Percentiles rank a stretch among this genome's conserved stretches.
Conservation (phyloP, 1,140 invertebrate genomes). For the Pomacea maculata region DNA sequence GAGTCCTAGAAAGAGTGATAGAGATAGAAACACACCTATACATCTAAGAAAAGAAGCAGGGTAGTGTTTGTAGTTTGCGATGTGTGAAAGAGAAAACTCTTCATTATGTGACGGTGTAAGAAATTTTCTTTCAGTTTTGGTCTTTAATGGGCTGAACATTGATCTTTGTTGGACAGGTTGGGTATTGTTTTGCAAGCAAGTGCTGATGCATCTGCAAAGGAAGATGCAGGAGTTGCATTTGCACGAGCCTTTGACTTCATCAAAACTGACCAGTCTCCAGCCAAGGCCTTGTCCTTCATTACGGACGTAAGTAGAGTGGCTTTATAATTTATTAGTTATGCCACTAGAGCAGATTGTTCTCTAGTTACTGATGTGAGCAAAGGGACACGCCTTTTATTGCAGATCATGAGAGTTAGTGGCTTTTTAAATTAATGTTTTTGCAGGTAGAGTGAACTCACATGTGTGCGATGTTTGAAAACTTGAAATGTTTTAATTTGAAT, state of each 20-base stretch:
- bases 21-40: too few relatives aligned
- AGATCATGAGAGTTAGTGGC: not conserved
- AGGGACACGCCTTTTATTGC: not conserved
- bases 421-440: not conserved
- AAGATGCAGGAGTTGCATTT: slow-evolving; percentile 84
- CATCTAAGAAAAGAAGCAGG: too few relatives aligned
- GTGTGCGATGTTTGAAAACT: not conserved
- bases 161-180: slow-evolving; percentile 70
- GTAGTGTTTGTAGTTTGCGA: too few relatives aligned
- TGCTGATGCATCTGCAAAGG: slow-evolving; percentile 72
- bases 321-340: too few relatives aligned
- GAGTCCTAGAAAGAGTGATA: too few relatives aligned
- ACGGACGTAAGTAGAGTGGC: slow-evolving; percentile 74
- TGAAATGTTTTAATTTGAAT: not conserved
- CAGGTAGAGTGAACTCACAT: too few relatives aligned
- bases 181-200: slow-evolving; percentile 89
- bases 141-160: not conserved
- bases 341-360: not conserved
- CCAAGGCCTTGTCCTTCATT: slow-evolving; percentile 82
- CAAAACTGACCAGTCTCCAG: slow-evolving; percentile 74
- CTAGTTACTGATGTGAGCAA: not conserved
- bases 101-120: not conserved
- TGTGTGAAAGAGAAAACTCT: too few relatives aligned
- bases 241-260: slow-evolving; percentile 94
- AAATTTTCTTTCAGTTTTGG: not conserved